Percentiles rank a stretch among this genome's conserved stretches.
Evolutionary conservation across 2,888 invertebrate genomes (phyloP).

Genomic region (Polietes domitor): DNA sequence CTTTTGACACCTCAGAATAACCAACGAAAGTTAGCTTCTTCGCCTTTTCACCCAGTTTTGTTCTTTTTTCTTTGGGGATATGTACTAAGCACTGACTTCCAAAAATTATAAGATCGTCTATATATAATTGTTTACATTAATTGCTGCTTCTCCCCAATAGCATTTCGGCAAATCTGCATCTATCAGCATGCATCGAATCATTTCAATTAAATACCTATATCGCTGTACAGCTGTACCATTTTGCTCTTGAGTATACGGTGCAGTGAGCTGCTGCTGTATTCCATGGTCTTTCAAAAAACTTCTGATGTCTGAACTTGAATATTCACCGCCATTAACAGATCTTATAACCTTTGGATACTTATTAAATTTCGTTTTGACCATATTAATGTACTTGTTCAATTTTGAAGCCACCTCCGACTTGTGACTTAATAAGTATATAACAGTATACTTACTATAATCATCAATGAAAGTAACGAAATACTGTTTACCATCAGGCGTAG

Average conservation of each 20-base stretch:
- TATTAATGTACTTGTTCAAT: constrained; percentile 2
- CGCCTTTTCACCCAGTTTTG: constrained; percentile 4
- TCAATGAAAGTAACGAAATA: no score
- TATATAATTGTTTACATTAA: background rate
- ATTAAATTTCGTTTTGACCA: background rate
- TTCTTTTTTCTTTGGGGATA: constrained; percentile 25
- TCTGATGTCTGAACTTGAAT: constrained; percentile 2
- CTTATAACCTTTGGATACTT: constrained; percentile 7
- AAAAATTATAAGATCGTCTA: constrained; percentile 16
- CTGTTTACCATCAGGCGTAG: no score
- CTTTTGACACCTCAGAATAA: no score
- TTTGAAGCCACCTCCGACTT: background rate
- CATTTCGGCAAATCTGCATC: constrained; percentile 32
- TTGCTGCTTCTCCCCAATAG: constrained; percentile 29
- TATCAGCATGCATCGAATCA: constrained; percentile 50
- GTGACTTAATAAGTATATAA: no score
- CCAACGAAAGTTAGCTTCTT: background rate
- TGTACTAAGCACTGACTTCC: background rate
- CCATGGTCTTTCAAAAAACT: constrained; percentile 32
- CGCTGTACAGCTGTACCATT: constrained; percentile 56
- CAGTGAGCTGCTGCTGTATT: constrained; percentile 48
- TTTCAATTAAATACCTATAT: constrained; percentile 55
- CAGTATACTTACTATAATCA: no score
- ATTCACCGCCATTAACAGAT: constrained; percentile 53
- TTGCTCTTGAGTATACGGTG: constrained; percentile 51